Evolutionary conservation across 2,797 vertebrate genomes (phyloP), one percentile per base, ranked within the genome.

Genomic region (Enteromius treurensis): DNA sequence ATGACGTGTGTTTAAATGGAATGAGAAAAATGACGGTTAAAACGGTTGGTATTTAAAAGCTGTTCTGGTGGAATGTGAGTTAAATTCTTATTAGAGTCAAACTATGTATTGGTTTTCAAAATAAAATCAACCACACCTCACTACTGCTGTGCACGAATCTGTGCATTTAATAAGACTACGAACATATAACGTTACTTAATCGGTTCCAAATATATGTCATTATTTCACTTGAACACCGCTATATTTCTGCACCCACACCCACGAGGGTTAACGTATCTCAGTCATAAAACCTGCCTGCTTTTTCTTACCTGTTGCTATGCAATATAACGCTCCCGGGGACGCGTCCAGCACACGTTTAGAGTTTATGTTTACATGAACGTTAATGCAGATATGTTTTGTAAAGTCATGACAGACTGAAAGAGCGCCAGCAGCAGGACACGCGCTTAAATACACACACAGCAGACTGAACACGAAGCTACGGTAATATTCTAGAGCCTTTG

Each of bases 401-500:
- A 62, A 8, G 40, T 62, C 69, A 62, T 60, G 40, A 60, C 69
- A 81, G 26, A 1, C 42, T 11, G 21, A 74, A 45, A 70, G 51
- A 80, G 55, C 40, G 19, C 26, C 26, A 73, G 68, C 69, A 34
- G 17, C 23, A 21, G 79, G 17, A 5, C 70, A 51, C 34, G n/a
- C 60, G 62, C 47, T 81, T 74, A 37, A 75, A 82, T 47, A 82
- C 62, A 76, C 81, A 26, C 80, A 19, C 42, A n/a, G 37, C 29
- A 0, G 55, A 75, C 65, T 1, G 42, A 81, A 81, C 80, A 10
- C 45, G 64, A 77, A 70, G 23, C 74, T 58, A 8, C 81, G 58
- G 81, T 47, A 47, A 68, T 47, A 23, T 83, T 83, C 81, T 23
- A 83, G 81, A 83, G 64, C 37, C 1, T 77, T 69, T 60, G 26